Evolutionary conservation across 2,888 invertebrate species (phyloP), one percentile per base, ranked within the genome.

Genomic region (Matsumyia berberina): DNA sequence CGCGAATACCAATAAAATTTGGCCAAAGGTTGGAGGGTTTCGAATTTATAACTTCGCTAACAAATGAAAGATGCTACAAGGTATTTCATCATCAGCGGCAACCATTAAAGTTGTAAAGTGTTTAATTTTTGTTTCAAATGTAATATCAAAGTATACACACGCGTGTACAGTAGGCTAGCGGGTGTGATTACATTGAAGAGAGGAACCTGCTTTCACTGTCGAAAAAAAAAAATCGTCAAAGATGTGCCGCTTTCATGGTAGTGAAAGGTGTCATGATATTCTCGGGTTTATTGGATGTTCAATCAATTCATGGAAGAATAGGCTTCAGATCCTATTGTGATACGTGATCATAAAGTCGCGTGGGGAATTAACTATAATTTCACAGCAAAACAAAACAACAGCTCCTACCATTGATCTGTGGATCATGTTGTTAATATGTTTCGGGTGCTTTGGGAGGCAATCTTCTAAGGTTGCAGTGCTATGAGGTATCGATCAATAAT

Each of bases 21-120:
- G 29, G 17, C 58, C 37, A 51, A 46, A 35, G 55, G 31, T 19
- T 57, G 15, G 46, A 19, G 31, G 37, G 39, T 51, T 67, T 53
- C 5, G 15, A 24, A 31, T 77, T 77, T 76, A 60, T 76, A 15
- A 15, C 49, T 19, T 44, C 57, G 58, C 64, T 76, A 64, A 76
- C 64, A 66, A 81, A 81, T 76, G 81, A 66, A 70, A 72, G 58
- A 72, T 77, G 82, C 70, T 82, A 53, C 64, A 82, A 70, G 37
- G 55, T 51, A 57, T 60, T 76, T 66, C 76, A 67, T 51, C 49
- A 76, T 44, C 29, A 39, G 6, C 37, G 35, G 53, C 33, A 60
- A 39, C 19, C 24, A 19, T 58, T 58, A 8, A 24, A 44, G 39
- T 60, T 39, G 57, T 33, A 42, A 15, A 24, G 19, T 24, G 24